These are phyloP conservation scores for Pachycephala philippinensis DNA, from an alignment of 2,113 vertebrate genomes.

Conservation along the genomic window DNA sequence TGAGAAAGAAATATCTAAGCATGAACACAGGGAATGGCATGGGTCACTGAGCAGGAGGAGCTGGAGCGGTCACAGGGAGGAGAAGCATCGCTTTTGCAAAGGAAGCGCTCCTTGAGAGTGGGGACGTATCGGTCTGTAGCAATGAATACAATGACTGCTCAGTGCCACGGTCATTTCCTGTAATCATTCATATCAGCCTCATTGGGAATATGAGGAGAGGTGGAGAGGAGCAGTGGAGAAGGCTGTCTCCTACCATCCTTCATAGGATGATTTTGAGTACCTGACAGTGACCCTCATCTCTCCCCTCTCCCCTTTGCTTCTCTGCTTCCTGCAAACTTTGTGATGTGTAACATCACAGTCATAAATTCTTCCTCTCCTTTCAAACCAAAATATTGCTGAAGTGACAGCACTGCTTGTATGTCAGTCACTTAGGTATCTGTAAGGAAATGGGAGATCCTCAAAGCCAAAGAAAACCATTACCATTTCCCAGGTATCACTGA, in stretches of 20 bases:
- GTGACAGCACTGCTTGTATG: not conserved
- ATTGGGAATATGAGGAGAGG: not conserved
- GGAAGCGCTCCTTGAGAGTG: not conserved
- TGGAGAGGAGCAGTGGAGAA: not conserved
- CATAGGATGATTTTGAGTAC: not conserved
- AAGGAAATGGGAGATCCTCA: not conserved
- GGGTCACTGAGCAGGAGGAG: not conserved
- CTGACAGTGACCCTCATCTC: not conserved
- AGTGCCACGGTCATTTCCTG: not conserved
- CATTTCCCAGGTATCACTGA: not conserved
- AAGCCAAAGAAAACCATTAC: constrained; percentile 6
- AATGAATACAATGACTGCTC: not conserved
- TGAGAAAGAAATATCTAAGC: not conserved
- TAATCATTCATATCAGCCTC: not conserved
- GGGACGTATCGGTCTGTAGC: not conserved
- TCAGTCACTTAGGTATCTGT: not conserved
- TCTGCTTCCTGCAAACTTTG: not conserved
- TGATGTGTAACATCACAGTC: not conserved
- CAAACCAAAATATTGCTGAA: not conserved
- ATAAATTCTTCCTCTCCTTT: not conserved
- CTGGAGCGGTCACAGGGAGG: not conserved
- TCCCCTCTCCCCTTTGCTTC: not conserved
- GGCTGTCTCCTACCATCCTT: not conserved
- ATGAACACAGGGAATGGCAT: not conserved
- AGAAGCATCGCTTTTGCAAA: not conserved